phyloP scores from a whole-genome alignment of 2,888 invertebrate genomes.

The Euclidia mi region DNA sequence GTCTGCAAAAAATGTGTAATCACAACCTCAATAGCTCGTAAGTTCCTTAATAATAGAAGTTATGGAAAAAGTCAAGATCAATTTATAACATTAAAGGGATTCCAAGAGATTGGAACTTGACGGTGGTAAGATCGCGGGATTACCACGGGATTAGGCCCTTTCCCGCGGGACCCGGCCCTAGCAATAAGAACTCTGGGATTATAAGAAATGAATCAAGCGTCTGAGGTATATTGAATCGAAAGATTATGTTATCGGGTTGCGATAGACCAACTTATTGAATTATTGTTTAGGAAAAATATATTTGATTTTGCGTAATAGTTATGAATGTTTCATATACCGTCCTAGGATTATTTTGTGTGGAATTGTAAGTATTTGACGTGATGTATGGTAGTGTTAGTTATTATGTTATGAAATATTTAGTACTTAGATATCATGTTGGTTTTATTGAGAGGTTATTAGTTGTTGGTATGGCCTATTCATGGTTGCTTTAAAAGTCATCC shows the following conservation, averaged over 20 bases:
- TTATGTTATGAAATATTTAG: no score
- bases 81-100: slow-evolving; percentile 79
- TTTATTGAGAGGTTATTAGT: no score
- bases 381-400: no score
- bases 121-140: slow-evolving; percentile 69
- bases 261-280: slow-evolving; percentile 11
- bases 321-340: not conserved
- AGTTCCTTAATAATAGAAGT: slow-evolving; percentile 43
- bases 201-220: slow-evolving; percentile 83
- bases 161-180: slow-evolving; percentile 52
- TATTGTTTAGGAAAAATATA: slow-evolving; percentile 7
- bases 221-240: slow-evolving; percentile 73
- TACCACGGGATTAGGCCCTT: slow-evolving; percentile 69
- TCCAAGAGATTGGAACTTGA: slow-evolving; percentile 77
- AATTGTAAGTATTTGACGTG: no score
- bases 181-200: slow-evolving; percentile 80
- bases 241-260: slow-evolving; percentile 41
- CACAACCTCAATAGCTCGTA: not conserved
- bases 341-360: no score
- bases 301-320: not conserved
- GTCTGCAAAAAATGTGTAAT: no score
- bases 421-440: no score
- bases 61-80: slow-evolving; percentile 68
- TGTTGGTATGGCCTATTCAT: no score
- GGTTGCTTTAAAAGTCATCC: no score